Percentiles rank a stretch among this genome's conserved stretches.
These are phyloP conservation scores for Aramus guarauna DNA, from an alignment of 2,113 vertebrate species.

Conservation along the genomic window DNA sequence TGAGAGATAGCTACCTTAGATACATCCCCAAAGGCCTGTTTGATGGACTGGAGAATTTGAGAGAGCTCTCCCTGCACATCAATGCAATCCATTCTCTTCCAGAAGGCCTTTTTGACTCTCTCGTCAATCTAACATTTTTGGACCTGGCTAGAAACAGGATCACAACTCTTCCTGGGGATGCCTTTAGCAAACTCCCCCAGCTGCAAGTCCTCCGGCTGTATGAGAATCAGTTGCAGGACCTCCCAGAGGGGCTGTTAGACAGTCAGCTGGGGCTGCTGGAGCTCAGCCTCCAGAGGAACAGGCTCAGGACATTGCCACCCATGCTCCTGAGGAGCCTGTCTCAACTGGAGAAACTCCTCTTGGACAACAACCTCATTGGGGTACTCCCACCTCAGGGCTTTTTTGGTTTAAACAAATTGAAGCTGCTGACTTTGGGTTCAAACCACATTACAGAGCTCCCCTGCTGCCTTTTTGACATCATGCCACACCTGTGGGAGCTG, in stretches of 20 bases:
- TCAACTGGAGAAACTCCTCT: slow-evolving; percentile 67
- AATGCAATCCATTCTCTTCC: slow-evolving; percentile 75
- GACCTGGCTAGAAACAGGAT: slow-evolving; percentile 78
- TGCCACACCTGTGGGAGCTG: slow-evolving; percentile 65
- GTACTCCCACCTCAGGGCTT: slow-evolving; percentile 70
- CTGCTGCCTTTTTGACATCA: slow-evolving; percentile 6
- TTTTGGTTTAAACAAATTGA: slow-evolving; percentile 71
- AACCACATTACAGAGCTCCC: slow-evolving; percentile 72
- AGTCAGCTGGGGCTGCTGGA: slow-evolving; percentile 67
- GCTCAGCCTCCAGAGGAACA: slow-evolving; percentile 68
- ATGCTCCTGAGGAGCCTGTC: slow-evolving; percentile 72
- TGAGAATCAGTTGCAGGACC: slow-evolving; percentile 72
- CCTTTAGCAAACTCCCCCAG: slow-evolving; percentile 71
- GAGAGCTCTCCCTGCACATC: slow-evolving; percentile 60
- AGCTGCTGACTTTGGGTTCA: slow-evolving; percentile 61
- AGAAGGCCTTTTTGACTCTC: slow-evolving; percentile 75
- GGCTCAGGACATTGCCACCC: slow-evolving; percentile 67
- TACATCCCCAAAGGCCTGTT: slow-evolving; percentile 73
- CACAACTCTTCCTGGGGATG: slow-evolving; percentile 26
- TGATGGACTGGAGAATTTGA: slow-evolving; percentile 65
- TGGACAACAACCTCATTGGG: slow-evolving; percentile 52
- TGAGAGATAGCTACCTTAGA: slow-evolving; percentile 72
- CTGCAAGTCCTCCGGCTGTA: slow-evolving; percentile 71
- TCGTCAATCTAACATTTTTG: slow-evolving; percentile 66
- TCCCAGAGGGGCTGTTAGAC: slow-evolving; percentile 73